phyloP scores from a whole-genome alignment of 2,797 vertebrate genomes.

The Atherinosoma microstoma region DNA sequence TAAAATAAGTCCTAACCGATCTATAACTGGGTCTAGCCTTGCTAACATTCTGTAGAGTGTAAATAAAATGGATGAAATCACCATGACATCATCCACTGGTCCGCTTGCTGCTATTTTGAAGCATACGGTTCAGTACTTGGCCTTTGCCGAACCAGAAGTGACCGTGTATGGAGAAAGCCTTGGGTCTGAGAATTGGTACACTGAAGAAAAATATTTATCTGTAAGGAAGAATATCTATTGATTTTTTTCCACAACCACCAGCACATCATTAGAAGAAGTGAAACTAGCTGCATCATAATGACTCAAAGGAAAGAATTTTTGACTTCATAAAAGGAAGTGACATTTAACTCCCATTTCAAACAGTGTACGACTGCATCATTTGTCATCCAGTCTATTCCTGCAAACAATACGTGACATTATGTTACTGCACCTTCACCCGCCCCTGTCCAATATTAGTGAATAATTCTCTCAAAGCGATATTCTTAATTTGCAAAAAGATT shows the following conservation, averaged over 20 bases:
- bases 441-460: not conserved
- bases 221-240: too few relatives aligned
- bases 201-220: too few relatives aligned
- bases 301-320: too few relatives aligned
- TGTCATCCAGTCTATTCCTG: too few relatives aligned
- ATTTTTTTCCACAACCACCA: too few relatives aligned
- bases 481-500: not conserved
- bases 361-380: too few relatives aligned
- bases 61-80: not conserved
- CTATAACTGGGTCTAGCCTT: not conserved
- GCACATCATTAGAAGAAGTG: too few relatives aligned
- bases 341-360: too few relatives aligned
- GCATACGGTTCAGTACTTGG: not conserved
- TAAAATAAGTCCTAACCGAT: not conserved
- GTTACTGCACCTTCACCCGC: not conserved
- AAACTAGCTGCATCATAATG: too few relatives aligned
- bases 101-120: not conserved
- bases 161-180: too few relatives aligned
- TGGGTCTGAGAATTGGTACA: too few relatives aligned
- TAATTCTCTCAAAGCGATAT: not conserved
- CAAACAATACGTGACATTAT: not conserved
- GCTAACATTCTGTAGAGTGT: not conserved
- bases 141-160: not conserved
- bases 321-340: too few relatives aligned
- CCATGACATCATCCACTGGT: not conserved